Evolutionary conservation across 2,113 vertebrate genomes (phyloP), one percentile per base, ranked within the genome.

Genomic region (Apodemus sylvaticus): DNA sequence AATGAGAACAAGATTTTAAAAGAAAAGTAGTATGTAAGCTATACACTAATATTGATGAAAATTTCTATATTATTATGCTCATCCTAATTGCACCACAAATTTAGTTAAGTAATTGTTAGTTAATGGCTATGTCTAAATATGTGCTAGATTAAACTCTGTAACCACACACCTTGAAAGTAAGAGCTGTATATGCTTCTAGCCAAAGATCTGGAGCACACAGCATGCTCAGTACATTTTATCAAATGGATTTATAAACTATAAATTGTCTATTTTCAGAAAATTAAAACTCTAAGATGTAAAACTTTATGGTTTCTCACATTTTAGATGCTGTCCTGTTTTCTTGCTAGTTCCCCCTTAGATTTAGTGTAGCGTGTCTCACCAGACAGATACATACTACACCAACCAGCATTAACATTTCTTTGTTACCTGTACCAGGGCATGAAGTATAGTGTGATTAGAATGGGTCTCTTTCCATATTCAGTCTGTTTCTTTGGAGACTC

Each of bases 381-480:
- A 45, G 60, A 96, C 24, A 45, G 76, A 96, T 90, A 99, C 99
- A 99, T 98, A 99, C 99, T 95, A 97, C 99, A 36, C 99, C 2
- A 34, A 14, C 66, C 66, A 34, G 64, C 64, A 31, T 68, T 34
- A 51, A 99, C 99, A 97, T 99, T 99, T 98, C 99, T 99, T 99
- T 99, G 98, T 99, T 99, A 1, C 64, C 12, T 13, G 31, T 0
- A 96, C 99, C 99, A 48, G 96, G 0, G 97, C 99, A 99, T 81
- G 0, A 5, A 88, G 74, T 97, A 31, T 98, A 7, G 96, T 26
- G 1, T 58, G 97, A 96, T 55, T 98, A 71, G 99, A 99, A 24
- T 99, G 99, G 9, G 99, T 99, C 97, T 99, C 99, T 96, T 99
- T 99, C 99, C 99, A 99, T 99, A 99, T 99, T 94, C 99, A 26